Conservation (phyloP, 2,888 invertebrate genomes). For the Trichogramma evanescens region DNA sequence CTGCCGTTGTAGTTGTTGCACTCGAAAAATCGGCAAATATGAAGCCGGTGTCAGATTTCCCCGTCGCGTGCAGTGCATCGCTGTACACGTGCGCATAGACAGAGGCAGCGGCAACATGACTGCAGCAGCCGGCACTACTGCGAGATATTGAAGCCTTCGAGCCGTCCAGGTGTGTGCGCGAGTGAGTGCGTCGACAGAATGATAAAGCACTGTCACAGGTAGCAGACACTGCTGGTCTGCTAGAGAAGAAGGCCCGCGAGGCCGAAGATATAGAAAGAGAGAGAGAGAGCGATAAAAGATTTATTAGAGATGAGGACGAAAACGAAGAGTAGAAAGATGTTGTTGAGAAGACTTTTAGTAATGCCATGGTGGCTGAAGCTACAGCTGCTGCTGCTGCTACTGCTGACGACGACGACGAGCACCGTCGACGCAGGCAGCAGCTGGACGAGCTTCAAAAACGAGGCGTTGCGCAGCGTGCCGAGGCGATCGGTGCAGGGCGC, state of each 20-base stretch:
- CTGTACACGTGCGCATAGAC: not conserved
- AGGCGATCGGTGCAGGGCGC: constrained; percentile 41
- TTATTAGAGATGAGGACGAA: not conserved
- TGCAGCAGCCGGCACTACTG: not conserved
- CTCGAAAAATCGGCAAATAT: too few species aligned
- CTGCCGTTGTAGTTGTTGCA: too few species aligned
- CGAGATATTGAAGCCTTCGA: too few species aligned
- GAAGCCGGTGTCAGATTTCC: too few species aligned
- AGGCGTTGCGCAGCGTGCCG: constrained; percentile 33
- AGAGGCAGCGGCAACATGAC: not conserved
- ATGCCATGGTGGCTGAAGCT: constrained; percentile 34
- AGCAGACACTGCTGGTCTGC: constrained; percentile 25
- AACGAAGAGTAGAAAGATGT: constrained; percentile 30
- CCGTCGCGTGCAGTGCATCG: not conserved
- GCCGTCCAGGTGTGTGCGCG: too few species aligned
- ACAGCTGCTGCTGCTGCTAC: constrained; percentile 38
- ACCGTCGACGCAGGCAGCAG: not conserved
- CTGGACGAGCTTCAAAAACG: too few species aligned
- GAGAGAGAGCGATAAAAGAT: constrained; percentile 21
- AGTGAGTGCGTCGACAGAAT: constrained; percentile 3
- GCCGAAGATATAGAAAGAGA: constrained; percentile 13
- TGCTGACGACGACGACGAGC: constrained; percentile 26
- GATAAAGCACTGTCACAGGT: constrained; percentile 35
- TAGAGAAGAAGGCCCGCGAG: constrained; percentile 6
- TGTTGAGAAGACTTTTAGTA: constrained; percentile 27